Conservation (phyloP, 1,140 invertebrate species). For the Coptotermes formosanus region DNA sequence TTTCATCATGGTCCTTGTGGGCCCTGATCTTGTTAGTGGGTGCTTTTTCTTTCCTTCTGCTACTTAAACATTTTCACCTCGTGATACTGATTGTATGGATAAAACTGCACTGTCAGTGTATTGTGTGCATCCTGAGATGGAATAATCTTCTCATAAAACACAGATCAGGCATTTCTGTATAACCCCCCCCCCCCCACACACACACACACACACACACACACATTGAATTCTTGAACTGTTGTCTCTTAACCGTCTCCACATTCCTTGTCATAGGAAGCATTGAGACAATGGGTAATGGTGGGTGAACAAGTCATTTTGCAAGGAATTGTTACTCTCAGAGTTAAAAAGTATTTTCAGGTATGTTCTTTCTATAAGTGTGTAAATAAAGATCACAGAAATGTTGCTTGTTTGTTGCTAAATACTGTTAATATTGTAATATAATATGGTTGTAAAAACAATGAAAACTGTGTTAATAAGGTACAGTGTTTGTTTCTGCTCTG, state of each 20-base stretch:
- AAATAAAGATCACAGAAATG: background rate
- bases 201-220: too few relatives aligned
- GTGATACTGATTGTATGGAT: too few relatives aligned
- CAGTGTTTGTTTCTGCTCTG: background rate
- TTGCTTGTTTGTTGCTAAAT: background rate
- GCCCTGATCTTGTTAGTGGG: too few relatives aligned
- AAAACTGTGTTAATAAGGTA: background rate
- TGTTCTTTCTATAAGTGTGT: background rate
- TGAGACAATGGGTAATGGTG: background rate
- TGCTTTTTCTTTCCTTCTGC: too few relatives aligned
- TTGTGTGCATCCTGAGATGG: too few relatives aligned
- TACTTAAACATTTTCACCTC: too few relatives aligned
- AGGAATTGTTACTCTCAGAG: background rate
- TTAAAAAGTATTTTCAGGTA: conserved; percentile 7
- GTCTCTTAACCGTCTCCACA: background rate
- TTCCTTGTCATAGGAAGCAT: background rate
- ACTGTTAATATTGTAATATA: background rate
- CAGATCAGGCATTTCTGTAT: background rate
- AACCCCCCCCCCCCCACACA: background rate
- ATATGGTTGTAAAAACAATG: background rate
- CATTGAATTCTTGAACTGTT: background rate
- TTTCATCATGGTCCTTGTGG: too few relatives aligned
- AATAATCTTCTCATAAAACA: background rate
- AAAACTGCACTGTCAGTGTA: too few relatives aligned
- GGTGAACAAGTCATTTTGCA: background rate